Evolutionary conservation across 2,797 vertebrate species (phyloP), one percentile per base, ranked within the genome.

Genomic region (Margarornis squamiger): DNA sequence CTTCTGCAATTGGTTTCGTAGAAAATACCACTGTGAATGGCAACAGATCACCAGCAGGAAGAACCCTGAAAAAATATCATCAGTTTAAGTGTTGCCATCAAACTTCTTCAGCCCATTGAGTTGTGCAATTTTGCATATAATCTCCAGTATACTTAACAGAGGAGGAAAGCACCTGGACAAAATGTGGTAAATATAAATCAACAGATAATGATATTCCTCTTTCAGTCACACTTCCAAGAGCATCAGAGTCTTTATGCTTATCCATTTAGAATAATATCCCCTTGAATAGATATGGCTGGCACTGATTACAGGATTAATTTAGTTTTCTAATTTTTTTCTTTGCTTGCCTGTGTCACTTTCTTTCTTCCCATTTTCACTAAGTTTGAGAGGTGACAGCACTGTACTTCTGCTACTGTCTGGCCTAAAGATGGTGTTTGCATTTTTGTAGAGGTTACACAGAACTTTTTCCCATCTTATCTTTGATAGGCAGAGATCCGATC

Each of bases 21-120:
- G 61, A 82, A 88, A 20, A 84, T 52, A 39, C 17, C 24, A 82
- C 68, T 63, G 77, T 76, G 52, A 93, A 83, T 4, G 16, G 66
- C 46, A 92, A 70, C 38, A 32, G 39, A 73, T 76, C 41, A 91
- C 74, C 45, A 5, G 7, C 83, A 67, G 46, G 89, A 96, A 82
- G 85, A 91, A 63, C 12, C 29, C 84, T 86, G 86, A 67, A 88
- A 92, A 95, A 96, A 93, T 24, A 89, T 68, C 57, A 83, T 74
- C 94, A 94, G 80, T 96, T 92, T 92, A 90, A 96, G 71, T 67
- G 88, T 89, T 96, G 96, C 84, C 95, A 85, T 91, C 92, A 81
- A 67, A 95, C 86, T 94, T 95, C 86, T 95, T 95, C 96, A 92
- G 96, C 41, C 96, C 67, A 95, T 93, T 97, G 90, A 90, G 54